These are phyloP conservation scores for Cenopis cana DNA, from an alignment of 2,888 invertebrate species.

Conservation along the genomic window DNA sequence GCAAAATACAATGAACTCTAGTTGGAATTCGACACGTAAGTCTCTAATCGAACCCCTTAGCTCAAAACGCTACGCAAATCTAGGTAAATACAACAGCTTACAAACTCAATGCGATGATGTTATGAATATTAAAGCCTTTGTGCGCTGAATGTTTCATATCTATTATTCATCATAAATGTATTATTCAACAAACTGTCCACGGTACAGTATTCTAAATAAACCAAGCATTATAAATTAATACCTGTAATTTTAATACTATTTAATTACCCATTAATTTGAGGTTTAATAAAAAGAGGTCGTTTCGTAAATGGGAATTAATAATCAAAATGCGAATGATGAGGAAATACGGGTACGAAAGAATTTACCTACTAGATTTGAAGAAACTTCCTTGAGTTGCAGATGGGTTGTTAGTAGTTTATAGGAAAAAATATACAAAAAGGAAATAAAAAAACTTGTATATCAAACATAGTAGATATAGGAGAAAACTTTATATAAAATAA, in stretches of 20 bases:
- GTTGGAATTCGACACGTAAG: not conserved
- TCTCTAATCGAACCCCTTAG: not conserved
- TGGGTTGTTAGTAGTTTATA: no score
- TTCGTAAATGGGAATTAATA: no score
- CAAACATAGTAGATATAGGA: no score
- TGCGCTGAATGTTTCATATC: constrained; percentile 18
- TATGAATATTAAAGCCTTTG: constrained; percentile 11
- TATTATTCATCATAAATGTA: constrained; percentile 6
- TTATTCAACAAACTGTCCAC: not conserved
- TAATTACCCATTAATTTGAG: not conserved
- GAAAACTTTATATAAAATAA: no score
- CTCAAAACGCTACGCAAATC: not conserved
- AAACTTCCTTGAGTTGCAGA: no score
- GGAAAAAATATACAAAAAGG: no score
- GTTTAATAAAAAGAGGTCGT: not conserved
- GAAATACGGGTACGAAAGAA: no score
- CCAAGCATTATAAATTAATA: not conserved
- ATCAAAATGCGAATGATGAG: no score
- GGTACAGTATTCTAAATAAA: not conserved
- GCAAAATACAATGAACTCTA: not conserved
- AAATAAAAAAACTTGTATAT: no score
- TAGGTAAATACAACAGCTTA: not conserved
- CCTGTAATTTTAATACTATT: not conserved
- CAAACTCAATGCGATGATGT: not conserved
- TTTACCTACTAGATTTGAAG: no score